Percentiles rank a stretch among this genome's conserved stretches.
Conservation (phyloP, 2,113 vertebrate genomes). For the Anarhynchus alexandrinus region DNA sequence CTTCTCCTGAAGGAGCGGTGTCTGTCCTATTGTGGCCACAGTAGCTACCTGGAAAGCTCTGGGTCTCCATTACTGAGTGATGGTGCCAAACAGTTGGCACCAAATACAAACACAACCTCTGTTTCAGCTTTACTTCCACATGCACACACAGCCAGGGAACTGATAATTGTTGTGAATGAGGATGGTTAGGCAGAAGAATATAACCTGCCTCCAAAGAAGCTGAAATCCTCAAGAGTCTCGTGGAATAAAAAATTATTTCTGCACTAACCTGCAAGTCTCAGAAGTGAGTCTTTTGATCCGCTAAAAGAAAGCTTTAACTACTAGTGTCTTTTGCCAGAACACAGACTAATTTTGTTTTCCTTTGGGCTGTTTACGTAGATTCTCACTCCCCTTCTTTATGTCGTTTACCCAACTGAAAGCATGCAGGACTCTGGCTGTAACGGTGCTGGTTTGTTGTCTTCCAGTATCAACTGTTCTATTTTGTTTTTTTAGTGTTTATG, state of each 20-base stretch:
- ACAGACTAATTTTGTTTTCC: neutral
- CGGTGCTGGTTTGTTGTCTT: neutral
- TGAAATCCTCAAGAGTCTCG: neutral
- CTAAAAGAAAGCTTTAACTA: neutral
- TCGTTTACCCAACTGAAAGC: neutral
- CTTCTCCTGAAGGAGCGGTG: neutral
- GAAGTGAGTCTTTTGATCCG: neutral
- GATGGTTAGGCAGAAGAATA: neutral
- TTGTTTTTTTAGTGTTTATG: constrained; percentile 73
- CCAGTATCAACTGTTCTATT: neutral
- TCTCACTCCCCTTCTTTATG: neutral
- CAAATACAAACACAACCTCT: neutral
- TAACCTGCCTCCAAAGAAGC: neutral
- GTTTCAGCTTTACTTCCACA: neutral
- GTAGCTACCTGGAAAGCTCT: neutral
- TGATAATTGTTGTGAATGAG: neutral
- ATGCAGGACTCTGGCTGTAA: neutral
- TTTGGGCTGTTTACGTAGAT: neutral
- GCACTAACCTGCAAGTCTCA: neutral
- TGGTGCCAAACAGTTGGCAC: neutral
- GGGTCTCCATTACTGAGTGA: neutral
- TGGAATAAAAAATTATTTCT: neutral
- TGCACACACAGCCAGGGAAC: neutral
- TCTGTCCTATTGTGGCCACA: neutral
- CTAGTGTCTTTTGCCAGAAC: neutral